A percentile compares a stretch with the other conserved stretches of the same genome.
phyloP scores from a whole-genome alignment of 2,113 vertebrate genomes.

The Megalops atlanticus region DNA sequence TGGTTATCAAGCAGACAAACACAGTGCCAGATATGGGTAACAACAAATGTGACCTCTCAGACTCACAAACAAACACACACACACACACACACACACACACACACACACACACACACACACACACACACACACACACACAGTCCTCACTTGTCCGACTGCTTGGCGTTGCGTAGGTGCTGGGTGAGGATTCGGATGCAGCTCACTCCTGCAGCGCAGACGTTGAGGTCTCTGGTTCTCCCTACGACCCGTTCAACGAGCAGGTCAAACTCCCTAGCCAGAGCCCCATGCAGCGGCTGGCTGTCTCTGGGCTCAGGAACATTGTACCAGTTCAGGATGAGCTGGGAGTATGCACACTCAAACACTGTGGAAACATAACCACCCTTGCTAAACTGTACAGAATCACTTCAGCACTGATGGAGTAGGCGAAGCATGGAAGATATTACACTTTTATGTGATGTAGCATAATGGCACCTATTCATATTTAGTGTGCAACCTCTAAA shows the following conservation, averaged over 20 bases:
- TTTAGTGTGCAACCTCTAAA: too few species aligned
- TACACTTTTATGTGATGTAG: background rate
- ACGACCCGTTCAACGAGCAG: constrained; percentile 59
- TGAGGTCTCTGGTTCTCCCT: constrained; percentile 51
- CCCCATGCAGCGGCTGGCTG: constrained; percentile 63
- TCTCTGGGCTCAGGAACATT: constrained; percentile 49
- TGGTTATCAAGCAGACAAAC: too few species aligned
- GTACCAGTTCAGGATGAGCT: constrained; percentile 68
- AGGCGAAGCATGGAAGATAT: background rate
- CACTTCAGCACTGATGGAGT: background rate
- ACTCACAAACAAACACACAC: too few species aligned
- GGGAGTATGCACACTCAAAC: constrained; percentile 68
- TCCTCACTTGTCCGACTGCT: constrained; percentile 64
- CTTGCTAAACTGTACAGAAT: constrained; percentile 5
- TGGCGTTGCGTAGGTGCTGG: constrained; percentile 65
- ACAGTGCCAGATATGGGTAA: too few species aligned
- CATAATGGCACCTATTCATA: too few species aligned
- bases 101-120: background rate
- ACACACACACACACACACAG: background rate
- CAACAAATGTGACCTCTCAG: too few species aligned
- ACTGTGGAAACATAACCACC: constrained; percentile 54
- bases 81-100: background rate
- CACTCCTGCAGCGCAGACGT: constrained; percentile 60
- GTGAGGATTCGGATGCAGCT: constrained; percentile 68
- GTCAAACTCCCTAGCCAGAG: constrained; percentile 64